phyloP scores from a whole-genome alignment of 2,888 invertebrate genomes.

The Liodrosophila aerea region DNA sequence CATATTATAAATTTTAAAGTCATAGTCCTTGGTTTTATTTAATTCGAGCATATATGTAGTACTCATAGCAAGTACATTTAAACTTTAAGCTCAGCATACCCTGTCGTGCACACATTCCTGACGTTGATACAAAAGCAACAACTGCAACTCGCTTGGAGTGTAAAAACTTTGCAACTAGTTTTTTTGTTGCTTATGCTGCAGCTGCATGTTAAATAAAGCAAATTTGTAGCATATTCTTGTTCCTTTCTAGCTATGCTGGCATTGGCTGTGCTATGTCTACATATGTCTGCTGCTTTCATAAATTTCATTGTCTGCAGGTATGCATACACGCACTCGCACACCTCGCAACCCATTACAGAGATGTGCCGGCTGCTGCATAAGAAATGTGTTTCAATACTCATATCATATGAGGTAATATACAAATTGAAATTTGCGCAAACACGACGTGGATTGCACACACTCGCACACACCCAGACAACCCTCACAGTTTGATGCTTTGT shows the following conservation, averaged over 20 bases:
- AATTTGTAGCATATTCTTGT: constrained; percentile 67
- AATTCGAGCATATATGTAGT: no score
- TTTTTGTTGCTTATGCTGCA: constrained; percentile 16
- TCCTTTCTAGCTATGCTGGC: constrained; percentile 1
- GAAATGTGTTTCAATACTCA: constrained; percentile 62
- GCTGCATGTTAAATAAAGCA: constrained; percentile 69
- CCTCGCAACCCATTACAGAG: constrained; percentile 5
- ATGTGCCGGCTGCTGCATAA: constrained; percentile 46
- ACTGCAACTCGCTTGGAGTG: constrained; percentile 10
- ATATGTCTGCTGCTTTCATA: constrained; percentile 61
- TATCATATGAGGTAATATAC: constrained; percentile 70
- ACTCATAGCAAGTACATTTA: no score
- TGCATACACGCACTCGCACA: constrained; percentile 21
- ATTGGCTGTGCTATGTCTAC: constrained; percentile 36
- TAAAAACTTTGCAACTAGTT: constrained; percentile 59
- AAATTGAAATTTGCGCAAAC: constrained; percentile 74
- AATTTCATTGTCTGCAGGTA: constrained; percentile 68
- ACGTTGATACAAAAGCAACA: constrained; percentile 12
- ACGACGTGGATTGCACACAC: constrained; percentile 46
- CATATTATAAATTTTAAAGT: no score
- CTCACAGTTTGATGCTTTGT: constrained; percentile 14
- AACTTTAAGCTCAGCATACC: constrained; percentile 30
- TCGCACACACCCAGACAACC: constrained; percentile 9
- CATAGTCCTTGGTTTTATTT: no score
- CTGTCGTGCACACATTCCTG: constrained; percentile 16